Percentiles rank a stretch among this genome's conserved stretches.
Conservation (phyloP, 2,113 vertebrate species). For the Ahaetulla prasina region DNA sequence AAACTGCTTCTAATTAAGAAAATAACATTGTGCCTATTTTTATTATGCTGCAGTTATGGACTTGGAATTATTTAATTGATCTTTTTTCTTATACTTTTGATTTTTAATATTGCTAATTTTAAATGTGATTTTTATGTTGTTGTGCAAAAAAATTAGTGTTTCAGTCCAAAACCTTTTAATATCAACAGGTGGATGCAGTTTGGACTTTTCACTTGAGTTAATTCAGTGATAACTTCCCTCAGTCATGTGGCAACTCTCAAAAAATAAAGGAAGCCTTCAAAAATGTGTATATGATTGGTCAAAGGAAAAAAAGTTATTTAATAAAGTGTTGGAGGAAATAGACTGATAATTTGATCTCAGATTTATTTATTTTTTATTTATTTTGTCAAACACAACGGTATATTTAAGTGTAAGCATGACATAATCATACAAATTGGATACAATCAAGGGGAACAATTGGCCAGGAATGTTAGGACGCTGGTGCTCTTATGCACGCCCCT, state of each 20-base stretch:
- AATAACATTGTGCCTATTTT: background rate
- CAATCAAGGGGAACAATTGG: no score
- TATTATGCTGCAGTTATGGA: background rate
- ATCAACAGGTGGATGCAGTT: background rate
- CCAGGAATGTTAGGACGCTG: no score
- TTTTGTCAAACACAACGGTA: no score
- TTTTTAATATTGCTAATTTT: background rate
- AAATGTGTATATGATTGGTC: background rate
- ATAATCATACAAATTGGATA: no score
- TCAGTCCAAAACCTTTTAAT: background rate
- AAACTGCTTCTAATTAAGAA: background rate
- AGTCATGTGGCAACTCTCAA: background rate
- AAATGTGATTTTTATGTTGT: background rate
- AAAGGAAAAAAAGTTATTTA: background rate
- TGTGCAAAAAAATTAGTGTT: background rate
- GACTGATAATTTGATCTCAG: background rate
- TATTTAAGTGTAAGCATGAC: no score
- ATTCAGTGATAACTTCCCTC: background rate
- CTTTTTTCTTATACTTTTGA: background rate
- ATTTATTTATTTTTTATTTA: no score
- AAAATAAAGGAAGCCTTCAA: background rate
- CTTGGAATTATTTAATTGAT: background rate
- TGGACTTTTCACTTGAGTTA: background rate
- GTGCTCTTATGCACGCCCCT: no score
- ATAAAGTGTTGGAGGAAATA: background rate